These are phyloP conservation scores for Schizothorax lantsangensis DNA, from an alignment of 2,797 vertebrate species.

Conservation along the genomic window DNA sequence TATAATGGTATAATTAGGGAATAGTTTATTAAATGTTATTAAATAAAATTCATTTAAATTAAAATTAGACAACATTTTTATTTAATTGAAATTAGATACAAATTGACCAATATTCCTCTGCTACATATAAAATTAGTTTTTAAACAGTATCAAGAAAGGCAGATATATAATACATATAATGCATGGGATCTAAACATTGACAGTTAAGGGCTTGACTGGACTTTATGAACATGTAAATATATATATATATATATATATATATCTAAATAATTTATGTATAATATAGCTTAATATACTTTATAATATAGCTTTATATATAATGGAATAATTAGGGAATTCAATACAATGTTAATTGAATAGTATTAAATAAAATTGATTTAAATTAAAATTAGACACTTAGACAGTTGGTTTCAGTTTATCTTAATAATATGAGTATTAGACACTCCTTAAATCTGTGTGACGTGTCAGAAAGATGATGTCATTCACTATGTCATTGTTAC, in stretches of 20 bases:
- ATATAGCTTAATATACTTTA: background rate
- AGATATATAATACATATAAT: no score
- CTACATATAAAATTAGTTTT: no score
- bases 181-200: no score
- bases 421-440: no score
- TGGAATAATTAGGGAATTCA: background rate
- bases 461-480: background rate
- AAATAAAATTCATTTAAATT: background rate
- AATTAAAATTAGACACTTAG: background rate
- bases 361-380: background rate
- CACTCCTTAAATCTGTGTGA: background rate
- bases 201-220: no score
- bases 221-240: no score
- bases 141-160: no score
- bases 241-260: no score
- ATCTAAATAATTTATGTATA: no score
- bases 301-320: background rate
- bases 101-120: background rate
- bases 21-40: background rate
- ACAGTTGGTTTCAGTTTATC: background rate
- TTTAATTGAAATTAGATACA: no score
- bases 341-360: background rate
- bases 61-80: background rate
- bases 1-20: background rate
- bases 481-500: background rate